Evolutionary conservation across 2,888 invertebrate genomes (phyloP), one percentile per base, ranked within the genome.

Genomic region (Thecophora atra): DNA sequence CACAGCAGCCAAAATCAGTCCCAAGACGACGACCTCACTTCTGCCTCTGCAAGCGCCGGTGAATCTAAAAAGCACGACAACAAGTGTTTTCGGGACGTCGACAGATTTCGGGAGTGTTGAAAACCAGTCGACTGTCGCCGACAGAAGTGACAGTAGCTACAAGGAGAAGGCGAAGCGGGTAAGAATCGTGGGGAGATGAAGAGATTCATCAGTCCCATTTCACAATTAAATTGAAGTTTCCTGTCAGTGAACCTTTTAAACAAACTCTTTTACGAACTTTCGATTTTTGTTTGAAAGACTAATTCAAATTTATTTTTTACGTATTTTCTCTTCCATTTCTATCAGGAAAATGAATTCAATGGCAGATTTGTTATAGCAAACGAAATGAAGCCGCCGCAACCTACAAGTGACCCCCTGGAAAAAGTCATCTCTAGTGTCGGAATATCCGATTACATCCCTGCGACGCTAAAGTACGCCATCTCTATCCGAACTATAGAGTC

Each of bases 41-140:
- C 73, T 78, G 72, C 80, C 82, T 58, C 74, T 82, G 74, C 82
- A 82, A 69, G 79, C 79, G 70, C 78, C 79, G 21, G 19, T 78
- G 72, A 83, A 81, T 78, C 78, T 80, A 78, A 81, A 83, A 78
- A 79, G 78, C 74, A 78, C 79, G 68, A 79, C 80, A 73, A 73
- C 76, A 73, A 77, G 75, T 76, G 74, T 76, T 72, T 74, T 75
- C 28, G 56, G 56, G 13, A 37, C n/a, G 28, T 28, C n/a, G 26
- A 60, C n/a, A 15, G 58, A 58, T 24, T 58, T 26, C 56, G 56
- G 17, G 47, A 47, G 15, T 47, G 62, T 17, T 47, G 62, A 47
- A 17, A 28, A 65, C 64, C 21, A 58, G 72, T 58, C 68, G 71
- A 63, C 70, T 71, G 44, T 74, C 73, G 44, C 26, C 26, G 65